phyloP scores from a whole-genome alignment of 1,140 invertebrate species.

The Cecropterus lyciades region DNA sequence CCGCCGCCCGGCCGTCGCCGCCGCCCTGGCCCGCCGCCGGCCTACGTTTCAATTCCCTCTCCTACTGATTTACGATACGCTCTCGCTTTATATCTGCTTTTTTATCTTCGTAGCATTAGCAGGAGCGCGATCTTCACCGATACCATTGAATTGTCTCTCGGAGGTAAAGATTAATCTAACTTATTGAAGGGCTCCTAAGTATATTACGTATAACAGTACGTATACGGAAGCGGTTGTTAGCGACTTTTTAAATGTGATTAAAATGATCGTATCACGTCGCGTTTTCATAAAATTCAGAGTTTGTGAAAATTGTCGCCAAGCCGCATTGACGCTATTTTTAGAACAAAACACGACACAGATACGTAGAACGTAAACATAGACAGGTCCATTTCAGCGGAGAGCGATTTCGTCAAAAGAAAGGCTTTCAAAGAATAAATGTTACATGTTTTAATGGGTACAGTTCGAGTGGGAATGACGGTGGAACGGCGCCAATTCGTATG shows the following conservation, averaged over 20 bases:
- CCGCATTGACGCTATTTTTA: slow-evolving; percentile 20
- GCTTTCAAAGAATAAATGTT: slow-evolving; percentile 18
- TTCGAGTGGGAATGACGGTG: slow-evolving; percentile 14
- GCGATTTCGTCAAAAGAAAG: slow-evolving; percentile 14
- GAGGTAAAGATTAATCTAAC: neutral
- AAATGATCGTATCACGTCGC: neutral
- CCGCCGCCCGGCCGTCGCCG: slow-evolving; percentile 49
- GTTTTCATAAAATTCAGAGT: neutral
- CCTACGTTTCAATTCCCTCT: slow-evolving; percentile 68
- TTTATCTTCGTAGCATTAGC: slow-evolving; percentile 27
- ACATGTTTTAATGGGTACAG: slow-evolving; percentile 17
- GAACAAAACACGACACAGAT: slow-evolving; percentile 12
- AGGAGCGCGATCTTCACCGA: slow-evolving; percentile 21
- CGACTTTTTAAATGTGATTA: neutral
- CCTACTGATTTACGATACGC: slow-evolving; percentile 72
- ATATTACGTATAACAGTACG: neutral
- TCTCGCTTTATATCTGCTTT: slow-evolving; percentile 40
- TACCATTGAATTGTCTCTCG: slow-evolving; percentile 11
- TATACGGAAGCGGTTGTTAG: neutral
- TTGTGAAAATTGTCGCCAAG: neutral
- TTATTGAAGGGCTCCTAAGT: neutral
- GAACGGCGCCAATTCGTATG: slow-evolving; percentile 29
- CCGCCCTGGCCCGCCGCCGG: slow-evolving; percentile 42
- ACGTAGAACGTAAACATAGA: slow-evolving; percentile 11
- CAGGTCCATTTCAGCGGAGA: slow-evolving; percentile 8